Evolutionary conservation across 2,797 vertebrate species (phyloP).

Genomic region (Ceryle rudis): DNA sequence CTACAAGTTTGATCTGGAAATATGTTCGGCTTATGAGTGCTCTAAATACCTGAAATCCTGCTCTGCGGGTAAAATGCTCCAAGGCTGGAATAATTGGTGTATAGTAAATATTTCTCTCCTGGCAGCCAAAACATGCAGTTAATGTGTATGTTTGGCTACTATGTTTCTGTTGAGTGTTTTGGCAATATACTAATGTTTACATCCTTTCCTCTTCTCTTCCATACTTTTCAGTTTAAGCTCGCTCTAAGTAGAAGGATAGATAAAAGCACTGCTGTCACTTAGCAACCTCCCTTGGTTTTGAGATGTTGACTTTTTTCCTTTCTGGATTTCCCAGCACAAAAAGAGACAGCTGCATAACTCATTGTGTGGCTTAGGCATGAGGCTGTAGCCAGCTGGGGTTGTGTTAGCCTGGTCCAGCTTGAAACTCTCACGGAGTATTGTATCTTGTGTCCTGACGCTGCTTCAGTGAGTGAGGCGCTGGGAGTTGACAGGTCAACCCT

Average conservation of each 20-base stretch:
- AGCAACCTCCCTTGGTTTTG: neutral
- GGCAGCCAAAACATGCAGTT: neutral
- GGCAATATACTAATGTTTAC: constrained; percentile 26
- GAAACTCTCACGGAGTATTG: rapidly evolving
- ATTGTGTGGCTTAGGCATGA: rapidly evolving
- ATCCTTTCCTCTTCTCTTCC: constrained; percentile 54
- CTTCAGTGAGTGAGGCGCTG: neutral
- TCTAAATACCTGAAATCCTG: neutral
- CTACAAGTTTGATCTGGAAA: neutral
- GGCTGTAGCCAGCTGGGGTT: neutral
- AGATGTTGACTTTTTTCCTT: neutral
- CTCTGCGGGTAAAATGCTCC: neutral
- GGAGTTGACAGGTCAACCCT: neutral
- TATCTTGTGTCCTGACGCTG: rapidly evolving
- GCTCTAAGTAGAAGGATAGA: neutral
- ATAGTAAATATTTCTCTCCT: neutral
- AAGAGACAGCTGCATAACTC: rapidly evolving
- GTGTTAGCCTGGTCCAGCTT: neutral
- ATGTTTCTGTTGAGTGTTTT: neutral
- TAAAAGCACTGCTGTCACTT: constrained; percentile 49
- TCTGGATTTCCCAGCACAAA: neutral
- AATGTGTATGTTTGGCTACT: neutral
- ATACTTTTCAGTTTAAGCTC: constrained; percentile 1
- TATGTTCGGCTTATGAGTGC: neutral
- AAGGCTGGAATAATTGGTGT: neutral